A percentile compares a stretch with the other conserved stretches of the same genome.
These are phyloP conservation scores for Parazoanthus swiftii DNA, from an alignment of 92 coral and sea anemone genomes.

Conservation along the genomic window DNA sequence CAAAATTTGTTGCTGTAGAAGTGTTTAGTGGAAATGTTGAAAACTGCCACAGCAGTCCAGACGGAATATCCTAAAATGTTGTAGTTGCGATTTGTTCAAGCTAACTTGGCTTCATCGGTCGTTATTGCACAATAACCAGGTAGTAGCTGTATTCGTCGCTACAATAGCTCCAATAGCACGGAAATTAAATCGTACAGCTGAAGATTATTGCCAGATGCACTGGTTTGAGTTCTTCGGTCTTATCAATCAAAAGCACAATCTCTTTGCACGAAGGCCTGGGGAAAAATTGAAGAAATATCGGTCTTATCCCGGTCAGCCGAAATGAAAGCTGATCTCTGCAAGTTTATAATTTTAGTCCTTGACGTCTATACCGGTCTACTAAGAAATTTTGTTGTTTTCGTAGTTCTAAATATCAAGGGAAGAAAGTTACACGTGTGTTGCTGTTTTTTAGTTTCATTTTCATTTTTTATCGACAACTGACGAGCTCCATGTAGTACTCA, in stretches of 20 bases:
- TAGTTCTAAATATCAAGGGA: not conserved
- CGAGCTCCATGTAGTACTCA: not conserved
- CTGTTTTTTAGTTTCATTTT: not conserved
- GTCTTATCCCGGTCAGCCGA: not conserved
- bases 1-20: not conserved
- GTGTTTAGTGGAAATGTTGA: not conserved
- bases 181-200: not conserved
- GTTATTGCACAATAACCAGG: not conserved
- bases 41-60: not conserved
- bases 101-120: not conserved
- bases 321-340: not conserved
- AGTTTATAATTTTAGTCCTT: not conserved
- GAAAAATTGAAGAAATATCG: not conserved
- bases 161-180: not conserved
- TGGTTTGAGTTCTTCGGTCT: too few relatives aligned
- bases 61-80: not conserved
- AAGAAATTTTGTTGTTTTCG: not conserved
- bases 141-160: not conserved
- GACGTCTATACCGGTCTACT: not conserved
- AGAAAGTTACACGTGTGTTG: not conserved
- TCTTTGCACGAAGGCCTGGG: not conserved
- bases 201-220: not conserved
- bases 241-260: not conserved
- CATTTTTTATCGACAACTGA: not conserved
- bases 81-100: too few relatives aligned